Base-by-base conservation (phyloP, 2,113 vertebrate species). In the Clinocottus analis region DNA sequence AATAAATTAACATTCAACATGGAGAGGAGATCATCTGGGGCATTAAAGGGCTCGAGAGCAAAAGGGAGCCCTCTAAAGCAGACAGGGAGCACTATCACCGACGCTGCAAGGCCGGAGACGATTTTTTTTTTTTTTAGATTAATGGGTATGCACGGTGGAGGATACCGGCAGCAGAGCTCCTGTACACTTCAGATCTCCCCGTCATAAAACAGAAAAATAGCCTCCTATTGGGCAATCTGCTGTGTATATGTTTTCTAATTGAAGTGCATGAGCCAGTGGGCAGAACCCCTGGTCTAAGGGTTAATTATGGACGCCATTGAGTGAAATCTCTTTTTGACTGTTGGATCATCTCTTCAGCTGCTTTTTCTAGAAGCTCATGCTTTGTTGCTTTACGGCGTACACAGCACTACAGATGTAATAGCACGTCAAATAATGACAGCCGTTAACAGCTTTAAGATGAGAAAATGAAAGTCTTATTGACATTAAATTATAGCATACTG, bases 1-100 rank as follows among this genome's bases (percentile, higher is more conserved):
- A 56, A 83, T 78, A 89, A 89, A 92, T 93, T 91, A 92, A 82
- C 87, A 92, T 91, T 89, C 83, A 85, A 72, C 83, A 39, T 74
- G 84, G 70, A 84, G 49, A 80, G 45, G 80, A 74, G 85, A 76
- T 86, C 83, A 90, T 86, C 84, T 80, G 84, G 80, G 73, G 81
- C 79, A 80, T 88, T 77, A 83, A 87, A 90, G 89, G 77, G 65
- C 64, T 67, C 4, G 27, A 70, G 43, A 79, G 71, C 0, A 29
- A 83, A 60, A 75, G 58, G 77, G 39, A 10, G 83, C 45, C 72
- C 33, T 78, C 86, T 77, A 29, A 77, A 72, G 58, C 56, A 83
- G 61, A 88, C 69, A 17, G 72, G 71, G 72, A 72, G 72, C 71
- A 65, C 68, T 70, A 82, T 71, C 87, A 79, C 58, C 77, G 64